These are phyloP conservation scores for Aphis craccivora DNA, from an alignment of 1,140 invertebrate species.

Conservation along the genomic window DNA sequence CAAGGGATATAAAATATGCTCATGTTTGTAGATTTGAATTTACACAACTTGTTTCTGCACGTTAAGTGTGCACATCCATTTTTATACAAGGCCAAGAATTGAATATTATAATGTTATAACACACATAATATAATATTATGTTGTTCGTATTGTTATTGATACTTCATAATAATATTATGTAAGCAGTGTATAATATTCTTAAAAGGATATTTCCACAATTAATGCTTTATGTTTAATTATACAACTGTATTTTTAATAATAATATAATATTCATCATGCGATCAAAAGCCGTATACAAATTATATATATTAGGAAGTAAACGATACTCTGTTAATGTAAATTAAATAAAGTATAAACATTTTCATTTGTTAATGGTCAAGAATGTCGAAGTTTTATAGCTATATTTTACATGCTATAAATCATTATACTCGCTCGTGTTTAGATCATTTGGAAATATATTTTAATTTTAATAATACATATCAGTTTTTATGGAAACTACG, in stretches of 20 bases:
- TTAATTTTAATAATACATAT: slow-evolving; percentile 18
- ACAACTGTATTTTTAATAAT: background rate
- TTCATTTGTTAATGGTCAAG: slow-evolving; percentile 21
- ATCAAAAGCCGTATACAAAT: background rate
- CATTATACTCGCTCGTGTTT: background rate
- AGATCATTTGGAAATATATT: background rate
- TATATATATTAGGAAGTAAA: background rate
- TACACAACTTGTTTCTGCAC: background rate
- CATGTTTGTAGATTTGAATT: slow-evolving; percentile 5
- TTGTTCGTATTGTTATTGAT: background rate
- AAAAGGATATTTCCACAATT: background rate
- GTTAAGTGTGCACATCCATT: background rate
- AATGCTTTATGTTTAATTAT: background rate
- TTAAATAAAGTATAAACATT: slow-evolving; percentile 16
- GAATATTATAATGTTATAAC: background rate
- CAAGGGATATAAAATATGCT: background rate
- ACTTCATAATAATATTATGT: background rate
- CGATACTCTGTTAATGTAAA: background rate
- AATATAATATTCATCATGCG: background rate
- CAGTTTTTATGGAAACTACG: background rate
- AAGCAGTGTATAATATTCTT: background rate
- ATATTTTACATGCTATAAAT: background rate
- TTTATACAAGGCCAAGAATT: background rate
- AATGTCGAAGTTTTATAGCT: background rate
- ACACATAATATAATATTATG: background rate